Evolutionary conservation across 1,140 invertebrate genomes (phyloP), one percentile per base, ranked within the genome.

Genomic region (Cataglyphis hispanica): DNA sequence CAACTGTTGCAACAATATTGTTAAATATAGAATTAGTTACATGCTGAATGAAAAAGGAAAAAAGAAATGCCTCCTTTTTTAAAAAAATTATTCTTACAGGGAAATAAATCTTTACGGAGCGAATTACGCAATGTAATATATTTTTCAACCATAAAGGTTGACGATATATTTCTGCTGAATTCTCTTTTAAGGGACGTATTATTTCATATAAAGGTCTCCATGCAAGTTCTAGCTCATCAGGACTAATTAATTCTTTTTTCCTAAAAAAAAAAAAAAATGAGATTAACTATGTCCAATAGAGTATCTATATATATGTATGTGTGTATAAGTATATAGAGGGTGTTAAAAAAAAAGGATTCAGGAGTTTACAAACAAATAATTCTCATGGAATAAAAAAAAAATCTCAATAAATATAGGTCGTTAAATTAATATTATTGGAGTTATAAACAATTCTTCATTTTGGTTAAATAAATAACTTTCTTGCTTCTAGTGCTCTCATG

Each of bases 121-220:
- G 56, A 37, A 95, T 86, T 64, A 95, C 46, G 16, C 67, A 86
- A n/a, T 92, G 86, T 16, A 95, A 70, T 16, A 89, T 85, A 56
- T 67, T 86, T n/a, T 91, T 86, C 8, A 94, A 61, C 93, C 92
- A 92, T 96, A 96, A 89, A 84, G 95, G 94, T 86, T 96, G 96
- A 92, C 96, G 96, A 92, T 96, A 97, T 95, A 98, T 96, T 86
- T 96, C 96, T 89, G 95, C 86, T 80, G 91, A 91, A 93, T 96
- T 90, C 92, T 94, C 96, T 81, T 95, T 87, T 10, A 96, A 92
- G 74, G 91, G 91, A 56, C 96, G 93, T 74, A 95, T 93, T 6
- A 97, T 95, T 5, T 98, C 96, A 93, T 98, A 99, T 19, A 99
- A 93, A 53, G 98, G 98, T 91, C 96, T 96, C 99, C 99, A 99